Percentiles rank a stretch among this genome's conserved stretches.
phyloP scores from a whole-genome alignment of 2,113 vertebrate genomes.

The Mixornis gularis region DNA sequence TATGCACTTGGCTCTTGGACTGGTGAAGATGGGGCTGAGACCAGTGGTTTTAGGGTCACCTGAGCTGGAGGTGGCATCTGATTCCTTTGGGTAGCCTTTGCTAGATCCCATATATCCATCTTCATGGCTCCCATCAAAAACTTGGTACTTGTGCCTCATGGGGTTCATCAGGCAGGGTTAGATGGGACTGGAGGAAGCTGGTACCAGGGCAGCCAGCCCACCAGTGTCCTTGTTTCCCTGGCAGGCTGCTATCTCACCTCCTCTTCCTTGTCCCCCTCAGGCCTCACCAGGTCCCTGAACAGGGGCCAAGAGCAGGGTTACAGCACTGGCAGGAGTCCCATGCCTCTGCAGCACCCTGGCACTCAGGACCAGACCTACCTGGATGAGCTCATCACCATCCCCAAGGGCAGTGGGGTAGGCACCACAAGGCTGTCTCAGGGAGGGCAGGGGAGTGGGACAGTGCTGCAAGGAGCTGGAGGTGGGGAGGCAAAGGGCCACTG shows the following conservation, averaged over 20 bases:
- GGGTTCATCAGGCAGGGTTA: background rate
- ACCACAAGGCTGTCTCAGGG: background rate
- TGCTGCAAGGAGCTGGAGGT: background rate
- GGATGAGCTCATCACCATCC: conserved; percentile 36
- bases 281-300: background rate
- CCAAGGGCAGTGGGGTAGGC: conserved; percentile 8
- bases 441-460: rapidly evolving
- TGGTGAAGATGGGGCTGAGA: background rate
- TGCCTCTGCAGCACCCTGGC: rapidly evolving
- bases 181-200: background rate
- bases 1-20: background rate
- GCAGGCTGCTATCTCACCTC: background rate
- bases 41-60: background rate
- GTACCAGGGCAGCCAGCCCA: background rate
- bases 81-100: background rate
- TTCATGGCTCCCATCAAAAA: rapidly evolving
- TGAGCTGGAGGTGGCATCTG: background rate
- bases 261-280: background rate
- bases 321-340: rapidly evolving
- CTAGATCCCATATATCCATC: background rate
- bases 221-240: rapidly evolving
- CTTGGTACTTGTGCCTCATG: background rate
- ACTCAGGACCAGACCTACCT: background rate
- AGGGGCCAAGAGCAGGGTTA: background rate
- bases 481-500: background rate